Percentiles rank a stretch among this genome's conserved stretches.
These are phyloP conservation scores for Apolygus lucorum DNA, from an alignment of 1,140 invertebrate species.

Conservation along the genomic window DNA sequence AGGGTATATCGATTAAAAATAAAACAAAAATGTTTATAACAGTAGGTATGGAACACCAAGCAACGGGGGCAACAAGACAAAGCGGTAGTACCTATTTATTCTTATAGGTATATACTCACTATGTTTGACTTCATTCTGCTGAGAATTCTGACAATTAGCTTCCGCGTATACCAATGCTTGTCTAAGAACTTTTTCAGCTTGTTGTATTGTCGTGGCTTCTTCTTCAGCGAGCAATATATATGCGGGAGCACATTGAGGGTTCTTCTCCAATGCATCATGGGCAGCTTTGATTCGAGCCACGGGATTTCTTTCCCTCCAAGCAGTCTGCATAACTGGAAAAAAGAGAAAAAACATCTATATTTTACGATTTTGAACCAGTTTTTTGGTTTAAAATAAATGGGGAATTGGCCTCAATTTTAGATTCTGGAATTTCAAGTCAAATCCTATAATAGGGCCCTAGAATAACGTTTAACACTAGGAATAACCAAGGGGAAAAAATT, in stretches of 20 bases:
- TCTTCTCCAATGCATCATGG: conserved; percentile 79
- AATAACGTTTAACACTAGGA: too few relatives aligned
- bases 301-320: conserved; percentile 93
- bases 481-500: too few relatives aligned
- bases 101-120: conserved; percentile 49
- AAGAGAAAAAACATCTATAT: conserved; percentile 24
- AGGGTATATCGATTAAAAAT: background rate
- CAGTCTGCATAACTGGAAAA: conserved; percentile 84
- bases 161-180: conserved; percentile 78
- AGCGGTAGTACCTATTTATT: too few relatives aligned
- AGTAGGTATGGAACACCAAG: too few relatives aligned
- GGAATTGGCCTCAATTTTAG: too few relatives aligned
- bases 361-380: background rate
- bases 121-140: conserved; percentile 54
- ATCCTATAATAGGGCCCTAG: too few relatives aligned
- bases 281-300: conserved; percentile 85
- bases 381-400: background rate
- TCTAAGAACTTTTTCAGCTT: conserved; percentile 80
- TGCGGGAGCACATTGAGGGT: conserved; percentile 90
- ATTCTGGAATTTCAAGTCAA: too few relatives aligned
- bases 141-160: conserved; percentile 32
- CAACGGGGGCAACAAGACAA: too few relatives aligned
- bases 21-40: too few relatives aligned
- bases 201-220: conserved; percentile 83
- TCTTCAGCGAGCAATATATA: conserved; percentile 94